These are phyloP conservation scores for Caenorhabditis japonica DNA, from an alignment of 2,888 invertebrate genomes.

Conservation along the genomic window DNA sequence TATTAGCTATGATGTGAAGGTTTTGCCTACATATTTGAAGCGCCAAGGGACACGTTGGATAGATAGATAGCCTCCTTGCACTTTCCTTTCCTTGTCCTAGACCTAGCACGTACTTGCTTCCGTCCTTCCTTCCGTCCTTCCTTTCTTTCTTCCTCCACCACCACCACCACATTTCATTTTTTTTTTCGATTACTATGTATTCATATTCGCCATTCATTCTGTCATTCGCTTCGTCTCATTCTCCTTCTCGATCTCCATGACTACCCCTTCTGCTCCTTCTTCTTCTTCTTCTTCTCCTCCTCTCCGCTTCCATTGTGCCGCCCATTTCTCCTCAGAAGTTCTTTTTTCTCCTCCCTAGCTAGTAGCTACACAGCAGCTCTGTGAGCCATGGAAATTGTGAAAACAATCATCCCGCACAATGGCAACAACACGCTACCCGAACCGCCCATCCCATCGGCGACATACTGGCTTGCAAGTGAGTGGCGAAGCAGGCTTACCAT, in stretches of 20 bases:
- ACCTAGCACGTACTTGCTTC: no score
- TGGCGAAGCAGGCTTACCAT: no score
- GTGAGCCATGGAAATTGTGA: conserved; percentile 58
- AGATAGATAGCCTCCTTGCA: no score
- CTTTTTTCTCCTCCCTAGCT: neutral
- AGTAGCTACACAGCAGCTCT: neutral
- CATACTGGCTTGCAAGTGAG: conserved; percentile 54
- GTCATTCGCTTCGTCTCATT: conserved; percentile 1
- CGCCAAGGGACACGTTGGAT: no score
- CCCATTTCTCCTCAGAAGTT: conserved; percentile 13
- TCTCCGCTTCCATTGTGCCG: conserved; percentile 18
- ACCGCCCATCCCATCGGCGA: conserved; percentile 46
- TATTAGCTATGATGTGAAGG: no score
- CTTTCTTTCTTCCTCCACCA: no score
- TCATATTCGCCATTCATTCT: conserved; percentile 9
- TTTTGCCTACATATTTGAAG: no score
- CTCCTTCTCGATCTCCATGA: conserved; percentile 8
- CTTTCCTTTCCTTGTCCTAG: no score
- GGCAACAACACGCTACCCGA: conserved; percentile 35
- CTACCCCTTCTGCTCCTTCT: conserved; percentile 6
- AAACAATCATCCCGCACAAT: conserved; percentile 57
- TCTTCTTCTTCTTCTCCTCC: conserved; percentile 7
- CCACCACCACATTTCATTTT: no score
- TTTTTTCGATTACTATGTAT: conserved; percentile 4
- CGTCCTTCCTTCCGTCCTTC: no score